Percentiles rank a stretch among this genome's conserved stretches.
Evolutionary conservation across 2,888 invertebrate species (phyloP).

Genomic region (Limnephilus auricula): DNA sequence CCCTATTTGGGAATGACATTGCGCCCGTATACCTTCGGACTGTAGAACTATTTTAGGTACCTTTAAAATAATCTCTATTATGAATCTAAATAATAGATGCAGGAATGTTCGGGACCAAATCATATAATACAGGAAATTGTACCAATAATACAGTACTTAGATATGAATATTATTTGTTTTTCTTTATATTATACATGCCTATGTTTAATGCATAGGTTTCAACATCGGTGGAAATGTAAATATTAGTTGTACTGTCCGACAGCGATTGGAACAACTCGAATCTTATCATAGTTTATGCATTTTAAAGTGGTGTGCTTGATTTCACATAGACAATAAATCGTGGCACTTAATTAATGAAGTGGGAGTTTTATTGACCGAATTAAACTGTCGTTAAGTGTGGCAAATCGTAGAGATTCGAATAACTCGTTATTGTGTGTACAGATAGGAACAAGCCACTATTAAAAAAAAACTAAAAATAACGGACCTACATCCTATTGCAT

Average conservation of each 20-base stretch:
- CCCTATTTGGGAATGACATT: background rate
- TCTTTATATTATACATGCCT: background rate
- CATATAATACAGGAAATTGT: background rate
- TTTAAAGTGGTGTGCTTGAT: slow-evolving; percentile 42
- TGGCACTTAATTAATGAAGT: slow-evolving; percentile 24
- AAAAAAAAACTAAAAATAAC: background rate
- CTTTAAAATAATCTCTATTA: background rate
- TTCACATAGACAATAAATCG: slow-evolving; percentile 25
- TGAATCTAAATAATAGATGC: background rate
- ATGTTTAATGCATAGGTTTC: background rate
- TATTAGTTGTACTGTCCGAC: background rate
- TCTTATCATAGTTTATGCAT: slow-evolving; percentile 24
- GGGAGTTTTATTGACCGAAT: slow-evolving; percentile 14
- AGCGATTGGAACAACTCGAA: background rate
- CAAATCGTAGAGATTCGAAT: background rate
- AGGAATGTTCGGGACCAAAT: background rate
- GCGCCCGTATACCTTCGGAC: background rate
- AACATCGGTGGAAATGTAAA: background rate
- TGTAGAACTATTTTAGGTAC: background rate
- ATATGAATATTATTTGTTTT: background rate
- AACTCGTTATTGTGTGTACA: background rate
- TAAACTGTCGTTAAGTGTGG: slow-evolving; percentile 36
- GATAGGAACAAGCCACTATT: background rate
- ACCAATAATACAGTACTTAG: background rate
- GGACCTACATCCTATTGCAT: background rate